Conservation (phyloP, 2,113 vertebrate genomes). For the Ailurus styani region DNA sequence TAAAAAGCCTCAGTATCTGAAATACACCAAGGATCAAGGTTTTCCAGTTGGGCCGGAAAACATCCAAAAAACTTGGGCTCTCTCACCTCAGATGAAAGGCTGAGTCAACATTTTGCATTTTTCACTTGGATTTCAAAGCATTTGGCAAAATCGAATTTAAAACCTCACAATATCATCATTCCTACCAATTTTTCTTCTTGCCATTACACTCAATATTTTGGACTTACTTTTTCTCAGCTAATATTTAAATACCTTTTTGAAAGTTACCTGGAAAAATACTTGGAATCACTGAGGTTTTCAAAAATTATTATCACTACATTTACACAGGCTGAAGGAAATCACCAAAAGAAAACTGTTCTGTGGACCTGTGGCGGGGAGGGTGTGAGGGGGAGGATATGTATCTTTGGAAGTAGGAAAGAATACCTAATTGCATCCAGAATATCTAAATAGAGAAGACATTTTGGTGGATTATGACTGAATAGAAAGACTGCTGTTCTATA, state of each 20-base stretch:
- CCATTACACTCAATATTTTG: not conserved
- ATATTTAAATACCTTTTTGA: constrained; percentile 25
- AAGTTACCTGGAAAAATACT: constrained; percentile 40
- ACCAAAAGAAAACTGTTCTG: constrained; percentile 21
- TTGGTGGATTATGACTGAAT: not conserved
- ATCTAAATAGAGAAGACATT: constrained; percentile 32
- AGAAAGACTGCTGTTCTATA: not conserved
- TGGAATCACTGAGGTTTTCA: constrained; percentile 40
- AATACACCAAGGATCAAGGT: constrained; percentile 35
- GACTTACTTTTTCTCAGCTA: not conserved
- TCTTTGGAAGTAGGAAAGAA: not conserved
- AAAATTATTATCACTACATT: constrained; percentile 41
- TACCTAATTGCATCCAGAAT: not conserved
- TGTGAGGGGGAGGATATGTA: not conserved
- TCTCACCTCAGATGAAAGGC: constrained; percentile 50
- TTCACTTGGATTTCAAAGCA: constrained; percentile 53
- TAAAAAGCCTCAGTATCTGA: constrained; percentile 32
- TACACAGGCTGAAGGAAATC: constrained; percentile 35
- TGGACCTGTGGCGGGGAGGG: not conserved
- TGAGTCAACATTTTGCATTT: constrained; percentile 50
- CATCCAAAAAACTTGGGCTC: constrained; percentile 18
- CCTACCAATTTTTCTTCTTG: not conserved
- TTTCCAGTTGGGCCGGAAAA: constrained; percentile 36
- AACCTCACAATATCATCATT: not conserved
- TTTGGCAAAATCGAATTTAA: constrained; percentile 25